phyloP scores from a whole-genome alignment of 2,888 invertebrate species.

The Scaptomyza flava region DNA sequence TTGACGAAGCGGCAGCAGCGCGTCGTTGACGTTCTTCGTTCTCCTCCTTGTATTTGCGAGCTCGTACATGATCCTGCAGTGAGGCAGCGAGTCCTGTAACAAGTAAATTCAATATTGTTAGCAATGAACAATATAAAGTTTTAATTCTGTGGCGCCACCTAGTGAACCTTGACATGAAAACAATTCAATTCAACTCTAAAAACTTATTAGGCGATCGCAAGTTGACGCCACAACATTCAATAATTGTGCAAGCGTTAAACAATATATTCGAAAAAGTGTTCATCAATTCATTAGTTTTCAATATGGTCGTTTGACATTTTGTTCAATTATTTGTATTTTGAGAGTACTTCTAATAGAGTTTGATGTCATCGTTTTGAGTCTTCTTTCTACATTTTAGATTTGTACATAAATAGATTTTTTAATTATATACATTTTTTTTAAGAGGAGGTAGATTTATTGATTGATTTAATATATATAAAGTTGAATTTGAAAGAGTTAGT shows the following conservation, averaged over 20 bases:
- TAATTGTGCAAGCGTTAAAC: background rate
- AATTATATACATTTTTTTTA: background rate
- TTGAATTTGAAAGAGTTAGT: too few species aligned
- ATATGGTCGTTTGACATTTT: too few species aligned
- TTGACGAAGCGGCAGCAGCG: conserved; percentile 76
- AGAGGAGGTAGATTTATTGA: background rate
- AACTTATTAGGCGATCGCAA: background rate
- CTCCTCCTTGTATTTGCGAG: conserved; percentile 87
- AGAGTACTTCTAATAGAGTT: conserved; percentile 26
- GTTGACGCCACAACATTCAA: conserved; percentile 19
- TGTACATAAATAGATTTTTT: conserved; percentile 18
- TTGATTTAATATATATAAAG: too few species aligned
- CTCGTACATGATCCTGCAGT: conserved; percentile 91
- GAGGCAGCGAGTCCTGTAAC: conserved; percentile 91
- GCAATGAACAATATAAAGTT: background rate
- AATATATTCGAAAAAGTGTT: conserved; percentile 5
- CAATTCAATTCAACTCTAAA: background rate
- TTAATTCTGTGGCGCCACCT: conserved; percentile 3
- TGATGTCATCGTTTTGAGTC: conserved; percentile 25
- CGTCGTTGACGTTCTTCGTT: conserved; percentile 83
- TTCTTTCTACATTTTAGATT: conserved; percentile 31
- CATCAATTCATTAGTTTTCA: background rate
- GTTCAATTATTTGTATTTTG: background rate
- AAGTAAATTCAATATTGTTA: background rate
- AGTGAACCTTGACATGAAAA: background rate